These are phyloP conservation scores for Erithacus rubecula DNA, from an alignment of 2,797 vertebrate genomes.

Conservation along the genomic window DNA sequence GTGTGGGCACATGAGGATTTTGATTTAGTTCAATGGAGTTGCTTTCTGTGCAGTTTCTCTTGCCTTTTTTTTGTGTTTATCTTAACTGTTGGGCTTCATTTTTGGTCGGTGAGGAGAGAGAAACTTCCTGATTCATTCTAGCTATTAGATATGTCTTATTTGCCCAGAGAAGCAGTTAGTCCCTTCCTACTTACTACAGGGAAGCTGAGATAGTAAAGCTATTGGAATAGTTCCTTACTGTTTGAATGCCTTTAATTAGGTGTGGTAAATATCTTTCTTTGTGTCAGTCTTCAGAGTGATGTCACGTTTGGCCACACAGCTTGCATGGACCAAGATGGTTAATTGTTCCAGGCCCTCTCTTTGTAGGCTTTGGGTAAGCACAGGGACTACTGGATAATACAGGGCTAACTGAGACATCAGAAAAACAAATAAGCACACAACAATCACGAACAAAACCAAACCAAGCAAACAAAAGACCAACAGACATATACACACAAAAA, in stretches of 20 bases:
- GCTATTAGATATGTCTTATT: neutral
- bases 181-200: neutral
- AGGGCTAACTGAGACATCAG: constrained; percentile 31
- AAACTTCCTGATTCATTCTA: neutral
- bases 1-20: neutral
- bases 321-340: neutral
- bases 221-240: neutral
- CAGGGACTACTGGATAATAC: neutral
- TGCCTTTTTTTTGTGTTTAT: neutral
- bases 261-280: neutral
- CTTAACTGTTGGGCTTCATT: neutral
- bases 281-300: neutral
- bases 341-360: neutral
- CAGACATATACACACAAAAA: neutral
- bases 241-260: neutral
- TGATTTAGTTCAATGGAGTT: neutral
- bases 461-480: no score
- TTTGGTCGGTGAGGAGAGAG: neutral
- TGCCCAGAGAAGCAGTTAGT: neutral
- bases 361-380: neutral
- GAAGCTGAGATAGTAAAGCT: neutral
- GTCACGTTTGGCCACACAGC: neutral
- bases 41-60: neutral
- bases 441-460: neutral
- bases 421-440: neutral